A percentile compares a stretch with the other conserved stretches of the same genome.
phyloP scores from a whole-genome alignment of 2,113 vertebrate species.

The Hemibagrus wyckioides region DNA sequence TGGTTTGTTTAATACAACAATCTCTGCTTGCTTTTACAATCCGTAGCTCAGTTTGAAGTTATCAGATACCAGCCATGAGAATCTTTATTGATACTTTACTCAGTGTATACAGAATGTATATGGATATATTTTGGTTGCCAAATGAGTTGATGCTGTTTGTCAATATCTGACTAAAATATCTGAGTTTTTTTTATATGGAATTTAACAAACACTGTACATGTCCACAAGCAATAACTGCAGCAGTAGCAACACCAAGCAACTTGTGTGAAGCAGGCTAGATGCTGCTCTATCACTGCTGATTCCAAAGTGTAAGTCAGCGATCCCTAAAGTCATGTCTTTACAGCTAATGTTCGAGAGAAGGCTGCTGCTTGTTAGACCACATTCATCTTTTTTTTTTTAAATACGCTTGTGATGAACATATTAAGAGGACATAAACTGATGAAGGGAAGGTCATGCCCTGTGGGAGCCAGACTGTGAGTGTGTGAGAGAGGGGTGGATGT shows the following conservation, averaged over 20 bases:
- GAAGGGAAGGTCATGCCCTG: constrained; percentile 20
- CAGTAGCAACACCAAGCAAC: not conserved
- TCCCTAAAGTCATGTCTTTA: constrained; percentile 4
- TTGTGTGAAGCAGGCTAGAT: not conserved
- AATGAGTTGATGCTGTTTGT: no score
- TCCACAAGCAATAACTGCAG: not conserved
- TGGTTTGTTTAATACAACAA: no score
- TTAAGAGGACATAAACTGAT: constrained; percentile 36
- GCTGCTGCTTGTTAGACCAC: constrained; percentile 4
- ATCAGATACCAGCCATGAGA: no score
- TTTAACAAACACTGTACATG: not conserved
- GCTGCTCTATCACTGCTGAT: not conserved
- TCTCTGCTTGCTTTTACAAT: no score
- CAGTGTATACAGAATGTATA: no score
- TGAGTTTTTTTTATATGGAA: no score
- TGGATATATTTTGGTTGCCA: no score
- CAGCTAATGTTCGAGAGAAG: not conserved
- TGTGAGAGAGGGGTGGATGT: constrained; percentile 24
- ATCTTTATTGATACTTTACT: no score
- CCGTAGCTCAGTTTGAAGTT: no score
- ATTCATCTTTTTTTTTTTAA: constrained; percentile 32
- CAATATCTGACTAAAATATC: no score
- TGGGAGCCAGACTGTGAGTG: constrained; percentile 18
- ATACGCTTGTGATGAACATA: constrained; percentile 45
- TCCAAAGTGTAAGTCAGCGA: not conserved